Conservation (phyloP, 1,140 invertebrate species). For the Sycophila sp. region DNA sequence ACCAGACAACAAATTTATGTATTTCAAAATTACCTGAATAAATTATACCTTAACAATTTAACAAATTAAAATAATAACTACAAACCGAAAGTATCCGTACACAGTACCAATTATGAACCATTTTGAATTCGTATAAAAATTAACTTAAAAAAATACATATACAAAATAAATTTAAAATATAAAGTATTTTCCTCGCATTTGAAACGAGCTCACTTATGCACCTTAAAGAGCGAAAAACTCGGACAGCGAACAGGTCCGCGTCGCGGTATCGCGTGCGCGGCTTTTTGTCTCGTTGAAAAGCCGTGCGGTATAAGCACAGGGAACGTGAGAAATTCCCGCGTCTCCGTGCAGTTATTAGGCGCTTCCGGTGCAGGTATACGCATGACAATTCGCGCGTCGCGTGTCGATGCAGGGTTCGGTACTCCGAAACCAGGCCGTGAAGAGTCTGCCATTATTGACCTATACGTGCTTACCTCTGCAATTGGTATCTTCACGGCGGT, state of each 20-base stretch:
- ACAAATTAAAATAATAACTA: not conserved
- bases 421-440: not conserved
- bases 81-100: no score
- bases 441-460: no score
- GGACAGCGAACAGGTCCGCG: no score
- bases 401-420: not conserved
- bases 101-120: not conserved
- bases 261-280: not conserved
- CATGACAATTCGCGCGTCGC: not conserved
- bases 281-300: not conserved
- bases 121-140: no score
- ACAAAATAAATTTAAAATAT: no score
- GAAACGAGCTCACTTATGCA: no score
- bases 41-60: not conserved
- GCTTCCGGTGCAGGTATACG: constrained; percentile 2
- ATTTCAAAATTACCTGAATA: not conserved
- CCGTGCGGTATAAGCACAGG: not conserved
- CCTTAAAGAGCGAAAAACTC: no score
- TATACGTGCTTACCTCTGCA: no score
- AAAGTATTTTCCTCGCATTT: no score
- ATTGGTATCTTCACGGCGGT: no score
- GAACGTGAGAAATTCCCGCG: constrained; percentile 29
- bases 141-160: no score
- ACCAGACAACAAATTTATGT: no score
- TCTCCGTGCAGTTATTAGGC: constrained; percentile 9